Evolutionary conservation across 2,113 vertebrate genomes (phyloP).

Genomic region (Bagarius yarrelli): DNA sequence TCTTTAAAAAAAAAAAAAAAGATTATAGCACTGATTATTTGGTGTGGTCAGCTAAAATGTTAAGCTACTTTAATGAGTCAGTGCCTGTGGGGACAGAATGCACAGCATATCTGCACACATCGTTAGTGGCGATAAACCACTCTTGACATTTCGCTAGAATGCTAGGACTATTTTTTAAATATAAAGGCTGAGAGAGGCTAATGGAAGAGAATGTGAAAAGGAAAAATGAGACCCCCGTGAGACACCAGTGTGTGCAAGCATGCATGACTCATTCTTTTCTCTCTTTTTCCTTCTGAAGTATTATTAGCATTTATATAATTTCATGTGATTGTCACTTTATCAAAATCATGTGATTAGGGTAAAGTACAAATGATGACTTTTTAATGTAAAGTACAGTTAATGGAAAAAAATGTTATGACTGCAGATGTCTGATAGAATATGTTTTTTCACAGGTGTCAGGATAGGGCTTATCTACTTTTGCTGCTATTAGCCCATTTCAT

Average conservation of each 20-base stretch:
- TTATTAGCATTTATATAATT: no score
- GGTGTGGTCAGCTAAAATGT: conserved; percentile 1
- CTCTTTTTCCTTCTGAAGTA: neutral
- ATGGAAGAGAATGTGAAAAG: conserved; percentile 19
- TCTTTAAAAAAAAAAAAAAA: no score
- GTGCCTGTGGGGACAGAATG: neutral
- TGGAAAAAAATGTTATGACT: neutral
- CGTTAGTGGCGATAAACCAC: conserved; percentile 23
- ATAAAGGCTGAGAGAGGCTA: neutral
- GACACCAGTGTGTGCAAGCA: neutral
- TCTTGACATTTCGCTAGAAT: conserved; percentile 30
- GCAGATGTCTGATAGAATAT: neutral
- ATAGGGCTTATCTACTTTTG: neutral
- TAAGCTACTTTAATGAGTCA: neutral
- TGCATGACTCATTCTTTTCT: neutral
- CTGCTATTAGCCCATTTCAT: neutral
- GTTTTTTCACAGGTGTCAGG: neutral
- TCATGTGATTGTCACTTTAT: neutral
- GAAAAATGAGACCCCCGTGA: conserved; percentile 39
- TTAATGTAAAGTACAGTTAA: neutral
- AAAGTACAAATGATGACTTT: neutral
- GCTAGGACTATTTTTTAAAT: conserved; percentile 31
- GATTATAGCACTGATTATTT: neutral
- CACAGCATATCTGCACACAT: conserved; percentile 4
- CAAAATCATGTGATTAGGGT: neutral